A percentile compares a stretch with the other conserved stretches of the same genome.
These are phyloP conservation scores for Saturnia pavonia DNA, from an alignment of 2,888 invertebrate species.

Conservation along the genomic window DNA sequence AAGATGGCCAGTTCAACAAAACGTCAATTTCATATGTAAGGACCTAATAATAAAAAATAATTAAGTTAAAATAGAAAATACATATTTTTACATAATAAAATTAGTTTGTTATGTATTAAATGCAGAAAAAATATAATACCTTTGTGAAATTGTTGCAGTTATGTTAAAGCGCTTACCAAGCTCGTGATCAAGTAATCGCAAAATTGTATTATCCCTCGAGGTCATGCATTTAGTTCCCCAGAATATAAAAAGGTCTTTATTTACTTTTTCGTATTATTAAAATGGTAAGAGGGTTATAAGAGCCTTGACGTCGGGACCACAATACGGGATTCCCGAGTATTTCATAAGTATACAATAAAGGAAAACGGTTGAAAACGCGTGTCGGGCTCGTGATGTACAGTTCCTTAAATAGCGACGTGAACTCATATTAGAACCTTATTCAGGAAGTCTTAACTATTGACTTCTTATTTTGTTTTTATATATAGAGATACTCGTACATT, in stretches of 20 bases:
- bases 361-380: slow-evolving; percentile 9
- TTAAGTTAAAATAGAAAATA: too few relatives aligned
- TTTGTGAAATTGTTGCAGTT: slow-evolving; percentile 15
- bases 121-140: not conserved
- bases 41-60: too few relatives aligned
- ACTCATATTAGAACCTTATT: slow-evolving; percentile 17
- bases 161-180: slow-evolving; percentile 51
- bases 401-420: slow-evolving; percentile 7
- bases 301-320: slow-evolving; percentile 19
- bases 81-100: too few relatives aligned
- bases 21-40: too few relatives aligned
- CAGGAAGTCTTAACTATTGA: not conserved
- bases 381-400: slow-evolving; percentile 1
- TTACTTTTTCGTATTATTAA: slow-evolving; percentile 33
- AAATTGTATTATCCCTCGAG: slow-evolving; percentile 36
- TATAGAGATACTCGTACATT: not conserved
- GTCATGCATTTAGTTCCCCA: slow-evolving; percentile 25
- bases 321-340: slow-evolving; percentile 18
- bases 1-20: too few relatives aligned
- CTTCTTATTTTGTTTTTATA: not conserved
- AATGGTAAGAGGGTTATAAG: slow-evolving; percentile 33
- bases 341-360: slow-evolving; percentile 18
- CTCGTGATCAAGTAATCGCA: slow-evolving; percentile 40
- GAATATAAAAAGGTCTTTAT: slow-evolving; percentile 23
- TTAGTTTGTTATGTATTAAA: too few relatives aligned